These are phyloP conservation scores for Drosophila macrospina DNA, from an alignment of 2,888 invertebrate species.

Conservation along the genomic window DNA sequence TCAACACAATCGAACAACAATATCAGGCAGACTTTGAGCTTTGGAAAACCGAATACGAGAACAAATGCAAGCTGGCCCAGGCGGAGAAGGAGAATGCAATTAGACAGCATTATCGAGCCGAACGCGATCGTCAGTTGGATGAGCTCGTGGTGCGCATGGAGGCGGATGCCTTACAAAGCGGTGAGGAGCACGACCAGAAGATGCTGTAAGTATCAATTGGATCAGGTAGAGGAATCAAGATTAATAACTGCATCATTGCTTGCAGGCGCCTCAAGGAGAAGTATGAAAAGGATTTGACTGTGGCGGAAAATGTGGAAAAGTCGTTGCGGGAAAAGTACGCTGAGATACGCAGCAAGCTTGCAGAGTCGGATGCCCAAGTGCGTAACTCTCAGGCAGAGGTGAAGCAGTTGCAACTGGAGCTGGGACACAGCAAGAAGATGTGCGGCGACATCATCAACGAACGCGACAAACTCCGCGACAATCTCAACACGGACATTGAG, in stretches of 20 bases:
- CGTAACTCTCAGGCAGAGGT: slow-evolving; percentile 87
- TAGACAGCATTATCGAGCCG: slow-evolving; percentile 89
- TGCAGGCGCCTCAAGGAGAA: slow-evolving; percentile 91
- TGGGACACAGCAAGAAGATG: slow-evolving; percentile 88
- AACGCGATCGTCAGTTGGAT: slow-evolving; percentile 93
- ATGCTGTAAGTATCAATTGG: slow-evolving; percentile 69
- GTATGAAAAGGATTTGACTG: slow-evolving; percentile 90
- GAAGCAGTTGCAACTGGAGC: slow-evolving; percentile 89
- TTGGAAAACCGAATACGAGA: slow-evolving; percentile 87
- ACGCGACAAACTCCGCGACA: slow-evolving; percentile 87
- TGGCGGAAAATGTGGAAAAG: slow-evolving; percentile 89
- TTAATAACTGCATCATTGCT: neutral
- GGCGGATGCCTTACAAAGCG: slow-evolving; percentile 82
- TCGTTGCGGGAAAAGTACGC: slow-evolving; percentile 89
- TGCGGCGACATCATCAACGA: slow-evolving; percentile 87
- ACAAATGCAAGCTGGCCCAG: slow-evolving; percentile 85
- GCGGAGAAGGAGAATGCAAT: slow-evolving; percentile 89
- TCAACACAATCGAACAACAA: slow-evolving; percentile 87
- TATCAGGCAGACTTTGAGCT: slow-evolving; percentile 88
- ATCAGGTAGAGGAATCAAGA: no score
- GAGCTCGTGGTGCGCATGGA: slow-evolving; percentile 85
- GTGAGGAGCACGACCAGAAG: slow-evolving; percentile 84
- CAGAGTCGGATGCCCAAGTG: slow-evolving; percentile 89
- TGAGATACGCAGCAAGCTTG: slow-evolving; percentile 88
- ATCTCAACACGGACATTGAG: slow-evolving; percentile 88